phyloP scores from a whole-genome alignment of 2,888 invertebrate species.

The Thyatira batis region DNA sequence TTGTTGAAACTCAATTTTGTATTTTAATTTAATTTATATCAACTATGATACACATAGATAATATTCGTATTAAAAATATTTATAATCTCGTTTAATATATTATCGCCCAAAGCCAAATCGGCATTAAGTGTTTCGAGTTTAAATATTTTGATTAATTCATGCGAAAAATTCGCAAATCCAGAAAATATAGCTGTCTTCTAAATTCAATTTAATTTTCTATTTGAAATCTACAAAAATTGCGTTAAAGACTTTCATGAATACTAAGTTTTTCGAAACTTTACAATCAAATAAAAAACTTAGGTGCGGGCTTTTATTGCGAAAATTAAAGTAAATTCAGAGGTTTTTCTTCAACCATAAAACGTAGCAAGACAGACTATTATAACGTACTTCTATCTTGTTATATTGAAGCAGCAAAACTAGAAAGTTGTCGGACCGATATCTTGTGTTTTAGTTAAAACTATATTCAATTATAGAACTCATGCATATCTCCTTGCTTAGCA shows the following conservation, averaged over 20 bases:
- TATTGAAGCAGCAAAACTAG: not conserved
- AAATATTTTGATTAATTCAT: not conserved
- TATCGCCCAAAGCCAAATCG: not conserved
- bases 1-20: not conserved
- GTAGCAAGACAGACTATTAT: not conserved
- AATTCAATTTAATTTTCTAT: constrained; percentile 21
- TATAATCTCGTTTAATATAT: not conserved
- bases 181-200: not conserved
- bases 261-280: constrained; percentile 11
- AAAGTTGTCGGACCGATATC: not conserved
- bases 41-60: no score
- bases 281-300: constrained; percentile 27
- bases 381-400: not conserved
- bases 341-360: not conserved
- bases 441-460: not conserved
- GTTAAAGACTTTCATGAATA: constrained; percentile 20
- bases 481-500: not conserved
- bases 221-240: constrained; percentile 21
- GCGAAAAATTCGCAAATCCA: not conserved
- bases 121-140: not conserved
- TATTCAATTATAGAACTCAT: not conserved
- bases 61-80: no score
- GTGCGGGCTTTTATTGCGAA: not conserved
- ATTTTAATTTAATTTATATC: not conserved
- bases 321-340: not conserved